Evolutionary conservation across 2,888 invertebrate genomes (phyloP).

Genomic region (Hypercompe scribonia): DNA sequence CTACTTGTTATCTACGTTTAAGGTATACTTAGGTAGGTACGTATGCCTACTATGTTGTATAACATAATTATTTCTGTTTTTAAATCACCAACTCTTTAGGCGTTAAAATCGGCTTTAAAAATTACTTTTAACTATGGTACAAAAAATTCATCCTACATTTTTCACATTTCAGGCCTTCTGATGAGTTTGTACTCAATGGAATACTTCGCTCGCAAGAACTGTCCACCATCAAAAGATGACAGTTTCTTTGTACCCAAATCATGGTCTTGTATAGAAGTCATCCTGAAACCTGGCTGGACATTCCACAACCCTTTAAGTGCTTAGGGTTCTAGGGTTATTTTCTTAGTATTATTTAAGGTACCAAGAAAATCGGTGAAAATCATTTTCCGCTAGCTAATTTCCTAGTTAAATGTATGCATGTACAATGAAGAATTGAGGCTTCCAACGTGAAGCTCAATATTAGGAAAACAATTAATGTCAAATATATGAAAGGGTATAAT

Average conservation of each 20-base stretch:
- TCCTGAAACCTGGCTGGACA: slow-evolving; percentile 79
- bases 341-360: background rate
- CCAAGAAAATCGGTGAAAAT: background rate
- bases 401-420: background rate
- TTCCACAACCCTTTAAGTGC: slow-evolving; percentile 76
- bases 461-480: background rate
- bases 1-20: too few relatives aligned
- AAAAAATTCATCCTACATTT: too few relatives aligned
- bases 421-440: background rate
- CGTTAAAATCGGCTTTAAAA: too few relatives aligned
- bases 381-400: background rate
- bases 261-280: slow-evolving; percentile 79
- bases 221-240: slow-evolving; percentile 84
- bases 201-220: slow-evolving; percentile 92
- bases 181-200: slow-evolving; percentile 94
- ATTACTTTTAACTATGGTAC: too few relatives aligned
- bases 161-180: slow-evolving; percentile 76
- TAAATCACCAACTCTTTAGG: too few relatives aligned
- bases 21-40: too few relatives aligned
- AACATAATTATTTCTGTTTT: too few relatives aligned
- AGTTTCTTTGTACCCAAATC: slow-evolving; percentile 82
- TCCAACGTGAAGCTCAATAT: background rate
- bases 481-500: background rate
- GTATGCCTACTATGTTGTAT: too few relatives aligned
- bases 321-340: slow-evolving; percentile 44